phyloP scores from a whole-genome alignment of 2,888 invertebrate species.

The Leucania comma region DNA sequence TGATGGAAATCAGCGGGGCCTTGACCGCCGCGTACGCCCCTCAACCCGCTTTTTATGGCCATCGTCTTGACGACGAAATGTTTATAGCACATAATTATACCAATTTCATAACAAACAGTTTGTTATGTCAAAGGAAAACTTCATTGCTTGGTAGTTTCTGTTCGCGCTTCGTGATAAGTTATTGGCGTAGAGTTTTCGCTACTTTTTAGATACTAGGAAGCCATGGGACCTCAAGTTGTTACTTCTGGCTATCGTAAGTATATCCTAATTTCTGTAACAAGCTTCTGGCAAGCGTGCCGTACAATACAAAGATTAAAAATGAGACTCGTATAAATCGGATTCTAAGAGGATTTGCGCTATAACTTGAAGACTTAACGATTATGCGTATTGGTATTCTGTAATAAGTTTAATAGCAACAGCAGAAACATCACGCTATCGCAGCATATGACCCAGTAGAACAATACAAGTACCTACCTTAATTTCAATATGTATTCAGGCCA shows the following conservation, averaged over 20 bases:
- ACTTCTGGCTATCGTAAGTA: not conserved
- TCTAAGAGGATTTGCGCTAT: constrained; percentile 3
- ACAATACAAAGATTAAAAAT: constrained; percentile 6
- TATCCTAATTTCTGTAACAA: no score
- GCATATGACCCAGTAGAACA: constrained; percentile 39
- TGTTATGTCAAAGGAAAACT: constrained; percentile 59
- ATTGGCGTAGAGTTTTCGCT: not conserved
- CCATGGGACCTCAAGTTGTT: not conserved
- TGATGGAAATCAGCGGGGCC: constrained; percentile 84
- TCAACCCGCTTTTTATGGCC: constrained; percentile 81
- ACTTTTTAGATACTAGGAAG: constrained; percentile 7
- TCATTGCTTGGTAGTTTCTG: constrained; percentile 25
- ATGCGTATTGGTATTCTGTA: not conserved
- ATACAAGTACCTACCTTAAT: constrained; percentile 24
- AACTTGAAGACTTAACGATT: not conserved
- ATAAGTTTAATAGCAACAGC: constrained; percentile 12
- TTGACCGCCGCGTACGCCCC: constrained; percentile 84
- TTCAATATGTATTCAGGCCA: constrained; percentile 67
- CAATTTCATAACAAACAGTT: constrained; percentile 59
- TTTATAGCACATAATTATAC: constrained; percentile 61
- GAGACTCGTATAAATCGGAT: not conserved
- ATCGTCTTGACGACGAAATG: constrained; percentile 68
- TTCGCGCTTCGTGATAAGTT: constrained; percentile 13
- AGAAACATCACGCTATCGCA: constrained; percentile 19
- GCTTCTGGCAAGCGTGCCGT: not conserved